Evolutionary conservation across 2,113 vertebrate genomes (phyloP), one percentile per base, ranked within the genome.

Genomic region (Rhynchomys soricoides): DNA sequence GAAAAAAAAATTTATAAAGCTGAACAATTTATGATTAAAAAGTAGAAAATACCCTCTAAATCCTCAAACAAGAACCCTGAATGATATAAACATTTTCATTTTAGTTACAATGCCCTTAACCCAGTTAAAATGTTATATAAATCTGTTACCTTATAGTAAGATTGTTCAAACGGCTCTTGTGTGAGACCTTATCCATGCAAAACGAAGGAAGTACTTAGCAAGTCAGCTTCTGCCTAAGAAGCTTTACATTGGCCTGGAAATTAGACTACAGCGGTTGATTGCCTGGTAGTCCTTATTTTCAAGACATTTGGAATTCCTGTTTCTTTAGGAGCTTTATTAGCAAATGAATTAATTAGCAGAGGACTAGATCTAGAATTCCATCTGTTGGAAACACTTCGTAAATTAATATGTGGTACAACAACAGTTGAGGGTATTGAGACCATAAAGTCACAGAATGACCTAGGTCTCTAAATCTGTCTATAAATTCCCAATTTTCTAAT

Each of bases 391-490:
- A 22, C 13, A 75, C 79, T 92, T 68, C 91, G 71, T 59, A 43
- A 83, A 87, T 70, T 83, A 91, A 34, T 75, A 92, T 43, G 40
- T 21, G 78, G 77, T n/a, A n/a, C n/a, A 92, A 96, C 10, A 93
- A 73, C 3, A 66, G 70, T 31, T 86, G 50, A 95, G 21, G 64
- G 50, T 15, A 43, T 0, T 55, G n/a, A 37, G 40, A 8, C 66
- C 66, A 57, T 45, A 89, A 79, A 87, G 68, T 34, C 40, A 86
- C 1, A 52, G 48, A 79, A 59, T 78, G 79, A 64, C 24, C 40
- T 73, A 68, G 50, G 70, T 45, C 17, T 81, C 55, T 81, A 55
- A 89, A 62, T 74, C 3, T 55, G 26, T 71, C 96, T 24, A 81
- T 31, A 78, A 50, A 89, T 91, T 93, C 66, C 77, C 50, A 93